Conservation (phyloP, 1,140 invertebrate species). For the Drosophila ogumai region DNA sequence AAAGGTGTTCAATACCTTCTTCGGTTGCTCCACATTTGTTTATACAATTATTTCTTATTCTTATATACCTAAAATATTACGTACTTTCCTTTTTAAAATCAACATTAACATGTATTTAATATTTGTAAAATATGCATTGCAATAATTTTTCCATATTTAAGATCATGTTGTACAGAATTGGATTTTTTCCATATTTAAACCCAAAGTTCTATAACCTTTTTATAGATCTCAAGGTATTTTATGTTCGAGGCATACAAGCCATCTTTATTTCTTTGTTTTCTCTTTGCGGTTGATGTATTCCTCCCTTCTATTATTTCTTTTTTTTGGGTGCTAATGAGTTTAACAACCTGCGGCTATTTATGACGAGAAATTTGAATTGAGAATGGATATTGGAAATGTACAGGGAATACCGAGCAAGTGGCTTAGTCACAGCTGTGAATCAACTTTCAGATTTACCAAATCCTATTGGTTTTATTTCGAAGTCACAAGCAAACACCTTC, state of each 20-base stretch:
- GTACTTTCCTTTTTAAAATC: background rate
- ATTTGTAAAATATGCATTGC: background rate
- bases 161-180: background rate
- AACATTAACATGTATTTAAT: background rate
- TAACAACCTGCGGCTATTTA: constrained; percentile 62
- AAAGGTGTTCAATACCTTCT: background rate
- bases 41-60: background rate
- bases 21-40: background rate
- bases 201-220: background rate
- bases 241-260: background rate
- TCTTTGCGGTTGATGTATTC: constrained; percentile 41
- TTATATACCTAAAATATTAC: background rate
- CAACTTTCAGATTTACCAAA: constrained; percentile 1
- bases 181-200: background rate
- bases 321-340: constrained; percentile 59
- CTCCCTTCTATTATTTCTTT: constrained; percentile 13
- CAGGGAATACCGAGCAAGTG: constrained; percentile 30
- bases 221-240: background rate
- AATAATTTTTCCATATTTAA: background rate
- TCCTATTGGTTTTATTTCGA: constrained; percentile 15
- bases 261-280: constrained; percentile 10
- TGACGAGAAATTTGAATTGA: constrained; percentile 41
- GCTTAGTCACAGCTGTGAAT: constrained; percentile 27
- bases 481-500: background rate
- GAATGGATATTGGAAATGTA: constrained; percentile 24